Evolutionary conservation across 37 sponge, comb jelly and placozoan species (phyloP), one percentile per base, ranked within the genome.

Genomic region (Corticium candelabrum): DNA sequence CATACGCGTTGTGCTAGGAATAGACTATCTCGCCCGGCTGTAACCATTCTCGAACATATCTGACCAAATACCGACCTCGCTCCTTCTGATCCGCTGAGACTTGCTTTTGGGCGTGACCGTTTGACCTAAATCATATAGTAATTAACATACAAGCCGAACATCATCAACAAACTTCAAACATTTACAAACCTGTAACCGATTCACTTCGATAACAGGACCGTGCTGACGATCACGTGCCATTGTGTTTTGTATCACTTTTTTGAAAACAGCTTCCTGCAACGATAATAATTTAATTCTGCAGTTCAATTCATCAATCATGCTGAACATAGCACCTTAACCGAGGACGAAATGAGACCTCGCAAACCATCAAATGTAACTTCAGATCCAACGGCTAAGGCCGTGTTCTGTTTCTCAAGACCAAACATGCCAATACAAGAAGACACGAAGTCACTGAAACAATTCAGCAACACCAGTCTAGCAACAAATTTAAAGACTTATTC

Each of bases 211-310:
- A 34, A 87, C 87, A 11, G 88, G 93, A 27, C 96, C 96, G 77
- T 92, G 88, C 40, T 82, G 93, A 43, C 90, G 89, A 74, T 89
- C 86, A 35, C 90, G 87, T 34, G 87, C 87, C 96, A 96, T 96
- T 36, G 96, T 96, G 0, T 91, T 88, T 67, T 92, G 93, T 41
- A 96, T 77, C 15, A 96, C 89, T 0, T 88, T 85, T 38, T 79
- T 89, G 81, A 96, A 96, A 37, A 90, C 88, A 27, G 84, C 36
- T 38, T 96, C 96, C 96, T 96, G 74, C 3, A 50, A 74, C 38
- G 76, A 36, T 39, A 37, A 75, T 68, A 36, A 50, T 50, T 21
- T 11, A 27, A 21, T 27, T 11, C 11, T 11, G 62, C 62, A 21
- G 62, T 50, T 11, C 21, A n/a, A 50, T 50, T 50, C 15, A 50